These are phyloP conservation scores for Coluber constrictor DNA, from an alignment of 2,797 vertebrate genomes.

Conservation along the genomic window DNA sequence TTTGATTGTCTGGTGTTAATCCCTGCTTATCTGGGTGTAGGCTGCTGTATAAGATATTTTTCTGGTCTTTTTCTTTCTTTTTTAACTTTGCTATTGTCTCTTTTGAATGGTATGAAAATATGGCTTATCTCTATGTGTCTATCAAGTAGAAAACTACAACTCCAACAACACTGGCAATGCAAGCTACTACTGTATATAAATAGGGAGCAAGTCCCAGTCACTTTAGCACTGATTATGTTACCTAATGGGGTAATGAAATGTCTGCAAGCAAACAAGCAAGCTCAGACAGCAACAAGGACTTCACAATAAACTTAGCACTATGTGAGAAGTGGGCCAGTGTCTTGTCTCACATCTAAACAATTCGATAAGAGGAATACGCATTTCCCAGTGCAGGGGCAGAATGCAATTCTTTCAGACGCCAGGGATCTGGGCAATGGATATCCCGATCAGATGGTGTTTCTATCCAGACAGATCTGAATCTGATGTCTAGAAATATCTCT, in stretches of 20 bases:
- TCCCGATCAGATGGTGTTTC: background rate
- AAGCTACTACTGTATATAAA: background rate
- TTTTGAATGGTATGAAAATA: background rate
- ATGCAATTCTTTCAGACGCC: background rate
- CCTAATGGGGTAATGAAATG: background rate
- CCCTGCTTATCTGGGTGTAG: background rate
- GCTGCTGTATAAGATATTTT: background rate
- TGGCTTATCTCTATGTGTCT: background rate
- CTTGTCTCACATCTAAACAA: background rate
- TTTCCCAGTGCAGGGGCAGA: background rate
- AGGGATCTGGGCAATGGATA: background rate
- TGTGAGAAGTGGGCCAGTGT: background rate
- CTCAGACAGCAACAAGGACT: background rate
- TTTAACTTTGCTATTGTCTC: background rate
- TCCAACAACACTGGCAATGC: background rate
- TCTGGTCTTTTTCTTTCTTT: background rate
- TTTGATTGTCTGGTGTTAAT: background rate
- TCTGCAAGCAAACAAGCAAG: background rate
- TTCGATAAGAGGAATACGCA: background rate
- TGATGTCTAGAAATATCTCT: background rate
- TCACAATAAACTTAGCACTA: background rate
- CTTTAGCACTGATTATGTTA: background rate
- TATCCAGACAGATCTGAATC: background rate
- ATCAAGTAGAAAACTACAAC: background rate
- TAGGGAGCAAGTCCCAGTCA: background rate